These are phyloP conservation scores for Tribolium freemani DNA, from an alignment of 2,888 invertebrate species.

Conservation along the genomic window DNA sequence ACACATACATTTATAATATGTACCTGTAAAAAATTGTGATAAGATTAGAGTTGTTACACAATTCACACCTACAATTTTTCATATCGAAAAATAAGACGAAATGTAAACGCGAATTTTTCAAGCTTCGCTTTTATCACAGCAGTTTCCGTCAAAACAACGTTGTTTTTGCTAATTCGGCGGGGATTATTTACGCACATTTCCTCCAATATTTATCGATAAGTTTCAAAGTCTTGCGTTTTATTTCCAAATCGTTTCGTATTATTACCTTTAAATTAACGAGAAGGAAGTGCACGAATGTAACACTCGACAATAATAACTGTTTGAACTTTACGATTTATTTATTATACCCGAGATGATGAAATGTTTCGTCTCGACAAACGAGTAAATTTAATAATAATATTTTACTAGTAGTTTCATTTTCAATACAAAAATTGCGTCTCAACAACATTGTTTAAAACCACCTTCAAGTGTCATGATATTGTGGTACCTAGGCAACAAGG, in stretches of 20 bases:
- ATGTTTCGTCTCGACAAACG: background rate
- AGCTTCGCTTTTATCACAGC: background rate
- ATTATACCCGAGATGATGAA: background rate
- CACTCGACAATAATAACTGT: slow-evolving; percentile 9
- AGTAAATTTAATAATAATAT: background rate
- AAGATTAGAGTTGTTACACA: too few relatives aligned
- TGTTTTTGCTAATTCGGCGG: background rate
- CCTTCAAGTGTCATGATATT: background rate
- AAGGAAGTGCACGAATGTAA: background rate
- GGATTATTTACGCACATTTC: background rate
- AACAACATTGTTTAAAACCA: background rate
- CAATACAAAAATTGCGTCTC: background rate
- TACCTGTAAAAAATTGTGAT: too few relatives aligned
- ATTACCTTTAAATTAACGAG: slow-evolving; percentile 9
- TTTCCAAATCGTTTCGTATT: background rate
- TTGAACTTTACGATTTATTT: slow-evolving; percentile 13
- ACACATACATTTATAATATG: too few relatives aligned
- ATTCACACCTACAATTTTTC: background rate
- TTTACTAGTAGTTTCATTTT: too few relatives aligned
- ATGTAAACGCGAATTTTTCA: background rate
- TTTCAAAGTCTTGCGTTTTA: background rate
- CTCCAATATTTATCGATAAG: background rate
- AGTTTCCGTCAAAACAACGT: background rate
- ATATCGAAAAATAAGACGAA: background rate
- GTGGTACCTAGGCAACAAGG: background rate